Base-by-base conservation (phyloP, 2,113 vertebrate genomes). In the Xiphorhynchus elegans region DNA sequence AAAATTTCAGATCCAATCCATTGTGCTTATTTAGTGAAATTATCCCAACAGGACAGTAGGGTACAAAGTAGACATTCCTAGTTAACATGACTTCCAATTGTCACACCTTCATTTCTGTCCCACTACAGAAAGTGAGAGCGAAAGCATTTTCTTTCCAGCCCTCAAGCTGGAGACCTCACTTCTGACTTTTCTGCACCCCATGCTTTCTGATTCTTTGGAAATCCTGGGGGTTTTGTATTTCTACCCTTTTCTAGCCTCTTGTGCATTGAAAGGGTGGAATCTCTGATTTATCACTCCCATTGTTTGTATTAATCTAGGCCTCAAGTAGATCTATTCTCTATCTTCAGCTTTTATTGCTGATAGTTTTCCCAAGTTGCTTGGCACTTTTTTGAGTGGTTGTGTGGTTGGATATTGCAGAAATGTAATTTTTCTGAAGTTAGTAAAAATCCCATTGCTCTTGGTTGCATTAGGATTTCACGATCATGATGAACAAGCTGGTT, bases 241-340 rank as follows among this genome's bases (percentile, higher is more conserved):
- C 21, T 87, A 46, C 53, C n/a, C 31, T n/a, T 78, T 70, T 68
- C 73, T 77, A 93, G 63, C 55, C 56, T 82, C 58, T 59, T 40
- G 40, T 56, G 60, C 59, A 21, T 37, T 75, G 56, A 78, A 66
- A 92, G 50, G 33, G 26, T 60, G 37, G 39, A 68, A 78, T 92
- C 62, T 79, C 89, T 86, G 89, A 81, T 92, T 84, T 87, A 78
- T 93, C 60, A 6, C 72, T 92, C 73, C 35, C 39, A 87, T 84
- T 84, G 52, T 92, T 72, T 86, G 26, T 24, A 17, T 86, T 80
- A 29, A 50, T 58, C 31, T 46, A 52, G 73, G 44, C 64, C 33
- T 77, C 12, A 15, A 90, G 42, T 50, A 67, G 55, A 31, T 83
- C 64, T 87, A 28, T 42, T 89, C 17, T 74, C 37, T 44, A 2